Evolutionary conservation across 2,797 vertebrate species (phyloP), one percentile per base, ranked within the genome.

Genomic region (Phataginus tetradactyla): DNA sequence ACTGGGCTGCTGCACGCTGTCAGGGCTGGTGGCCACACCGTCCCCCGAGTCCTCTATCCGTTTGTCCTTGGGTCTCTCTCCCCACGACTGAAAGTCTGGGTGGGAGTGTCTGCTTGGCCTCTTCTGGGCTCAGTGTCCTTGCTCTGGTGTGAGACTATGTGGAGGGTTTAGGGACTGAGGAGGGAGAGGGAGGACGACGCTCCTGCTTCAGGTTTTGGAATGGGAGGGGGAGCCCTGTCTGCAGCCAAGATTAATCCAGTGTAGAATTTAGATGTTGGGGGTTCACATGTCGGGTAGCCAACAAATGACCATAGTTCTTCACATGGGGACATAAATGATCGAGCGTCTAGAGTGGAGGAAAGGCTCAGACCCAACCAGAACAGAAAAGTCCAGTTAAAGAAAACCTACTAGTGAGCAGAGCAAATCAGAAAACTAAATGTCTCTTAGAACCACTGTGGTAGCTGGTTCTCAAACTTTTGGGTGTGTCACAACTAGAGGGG

Each of bases 1-100:
- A 84, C 39, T 0, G 5, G 53, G 39, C 78, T 86, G 74, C 69
- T 37, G 61, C 17, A 68, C 53, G 53, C 74, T 96, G 95, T 95
- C 97, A 96, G 74, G 68, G 42, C 74, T 88, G 34, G 29, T 86
- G 95, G 49, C 59, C 29, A 77, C 45, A 74, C 81, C 12, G 0
- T 69, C 81, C 37, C 45, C 91, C 66, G 68, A 20, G n/a, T 94
- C 57, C 57, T 37, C 53, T 75, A 42, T 25, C 68, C 29, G 45
- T 94, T 69, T 80, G 42, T 66, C 90, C 89, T 79, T 74, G 64
- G 49, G 23, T 75, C 68, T 85, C 81, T 89, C 57, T 29, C n/a
- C 13, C 55, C 29, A 15, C 23, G 81, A 39, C 77, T 95, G 57
- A 61, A 81, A 86, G 74, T 78, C 77, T 74, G 7, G 10, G 32